Evolutionary conservation across 2,888 invertebrate species (phyloP).

Genomic region (Ditula angustiorana): DNA sequence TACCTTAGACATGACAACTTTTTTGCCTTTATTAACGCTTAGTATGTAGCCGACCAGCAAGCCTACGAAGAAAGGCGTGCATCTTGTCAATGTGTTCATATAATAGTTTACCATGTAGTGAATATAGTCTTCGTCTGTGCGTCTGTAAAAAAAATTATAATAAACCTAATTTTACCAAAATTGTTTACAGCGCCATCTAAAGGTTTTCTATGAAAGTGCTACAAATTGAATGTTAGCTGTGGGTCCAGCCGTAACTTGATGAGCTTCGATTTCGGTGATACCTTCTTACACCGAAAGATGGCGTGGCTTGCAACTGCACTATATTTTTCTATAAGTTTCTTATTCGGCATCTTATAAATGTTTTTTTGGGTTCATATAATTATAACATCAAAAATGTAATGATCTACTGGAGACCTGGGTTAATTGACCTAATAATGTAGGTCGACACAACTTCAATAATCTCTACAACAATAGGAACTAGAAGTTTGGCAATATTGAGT

Average conservation of each 20-base stretch:
- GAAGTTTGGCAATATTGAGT: too few species aligned
- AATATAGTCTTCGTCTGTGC: neutral
- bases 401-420: too few species aligned
- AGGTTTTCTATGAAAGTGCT: neutral
- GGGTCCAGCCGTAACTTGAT: neutral
- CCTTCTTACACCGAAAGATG: neutral
- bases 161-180: neutral
- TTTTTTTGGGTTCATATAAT: too few species aligned
- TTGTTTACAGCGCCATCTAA: neutral
- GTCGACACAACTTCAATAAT: too few species aligned
- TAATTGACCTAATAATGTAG: too few species aligned
- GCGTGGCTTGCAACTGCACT: slow-evolving; percentile 31
- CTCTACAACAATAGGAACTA: too few species aligned
- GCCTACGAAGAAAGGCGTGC: slow-evolving; percentile 41
- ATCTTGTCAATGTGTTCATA: slow-evolving; percentile 39
- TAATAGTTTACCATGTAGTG: slow-evolving; percentile 5
- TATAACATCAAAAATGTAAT: too few species aligned
- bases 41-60: slow-evolving; percentile 42
- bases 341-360: too few species aligned
- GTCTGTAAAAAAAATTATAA: neutral
- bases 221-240: neutral
- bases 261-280: neutral
- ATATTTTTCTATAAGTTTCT: too few species aligned
- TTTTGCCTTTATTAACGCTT: slow-evolving; percentile 11
- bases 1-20: slow-evolving; percentile 35